Conservation (phyloP, 2,888 invertebrate genomes). For the Esperia sulphurella region DNA sequence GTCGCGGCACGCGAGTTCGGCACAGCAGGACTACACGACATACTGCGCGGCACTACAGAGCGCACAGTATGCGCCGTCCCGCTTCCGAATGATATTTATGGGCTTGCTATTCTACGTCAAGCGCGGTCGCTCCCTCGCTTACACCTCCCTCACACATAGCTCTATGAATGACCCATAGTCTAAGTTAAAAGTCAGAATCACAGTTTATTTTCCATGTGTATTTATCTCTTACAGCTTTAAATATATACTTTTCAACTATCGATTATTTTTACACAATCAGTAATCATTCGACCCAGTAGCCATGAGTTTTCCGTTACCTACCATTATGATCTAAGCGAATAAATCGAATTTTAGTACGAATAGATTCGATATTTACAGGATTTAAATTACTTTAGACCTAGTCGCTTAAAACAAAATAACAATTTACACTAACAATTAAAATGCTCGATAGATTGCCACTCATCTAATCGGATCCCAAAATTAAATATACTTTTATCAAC, state of each 20-base stretch:
- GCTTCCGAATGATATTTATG: too few relatives aligned
- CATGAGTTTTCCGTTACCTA: conserved; percentile 67
- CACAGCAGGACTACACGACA: too few relatives aligned
- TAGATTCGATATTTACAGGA: conserved; percentile 72
- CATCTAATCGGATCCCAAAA: conserved; percentile 70
- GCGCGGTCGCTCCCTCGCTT: too few relatives aligned
- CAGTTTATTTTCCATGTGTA: conserved; percentile 78
- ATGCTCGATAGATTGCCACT: conserved; percentile 75
- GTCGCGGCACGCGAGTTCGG: conserved; percentile 28
- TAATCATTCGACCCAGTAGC: conserved; percentile 69
- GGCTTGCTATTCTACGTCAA: too few relatives aligned
- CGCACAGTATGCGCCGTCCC: too few relatives aligned
- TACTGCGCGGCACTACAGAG: too few relatives aligned
- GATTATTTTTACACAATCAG: conserved; percentile 50
- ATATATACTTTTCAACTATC: conserved; percentile 41
- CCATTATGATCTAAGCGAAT: conserved; percentile 66
- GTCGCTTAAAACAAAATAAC: conserved; percentile 78
- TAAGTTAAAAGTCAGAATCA: conserved; percentile 78
- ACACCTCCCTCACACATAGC: conserved; percentile 30
- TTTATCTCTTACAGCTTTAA: conserved; percentile 58
- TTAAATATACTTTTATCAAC: conserved; percentile 69
- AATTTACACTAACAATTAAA: conserved; percentile 78
- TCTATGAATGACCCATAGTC: conserved; percentile 54
- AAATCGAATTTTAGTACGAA: conserved; percentile 67
- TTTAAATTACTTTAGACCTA: conserved; percentile 75